Evolutionary conservation across 2,113 vertebrate species (phyloP), one percentile per base, ranked within the genome.

Genomic region (Crotophaga sulcirostris): DNA sequence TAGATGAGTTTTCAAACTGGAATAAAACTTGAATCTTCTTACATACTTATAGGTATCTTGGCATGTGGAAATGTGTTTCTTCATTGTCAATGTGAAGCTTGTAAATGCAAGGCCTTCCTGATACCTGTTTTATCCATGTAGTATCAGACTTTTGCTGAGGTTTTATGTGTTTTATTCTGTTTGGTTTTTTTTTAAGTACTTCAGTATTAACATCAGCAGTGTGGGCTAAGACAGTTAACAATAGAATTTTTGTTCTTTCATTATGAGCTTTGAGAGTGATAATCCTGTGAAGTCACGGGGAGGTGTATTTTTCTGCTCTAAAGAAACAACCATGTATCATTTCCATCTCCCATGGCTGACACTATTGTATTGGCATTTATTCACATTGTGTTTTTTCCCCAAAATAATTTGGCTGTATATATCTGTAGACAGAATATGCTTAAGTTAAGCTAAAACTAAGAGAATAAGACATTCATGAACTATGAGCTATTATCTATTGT

Each of bases 221-320:
- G 3, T 31, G 26, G 25, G 9, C 34, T 60, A 52, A 60, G 29
- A 36, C n/a, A 62, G 42, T 54, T 73, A 83, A 21, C 10, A 80
- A 47, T 45, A 63, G 58, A 33, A 7, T 29, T 67, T 79, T 74
- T 83, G 33, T 83, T 34, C 56, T 93, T 38, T 51, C 38, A 16
- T 67, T 11, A 7, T 29, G 26, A 68, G 15, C 64, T 76, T 91
- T 86, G 59, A 60, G 44, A 38, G 33, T 40, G 26, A 63, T 80
- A 74, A 77, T 33, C 15, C 24, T 62, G 11, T 66, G 29, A 62
- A 72, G 31, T 51, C 36, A 47, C 6, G 62, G 29, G 38, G 13
- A 95, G 13, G 55, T 90, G 21, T n/a, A n/a, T 42, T 90, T 88
- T 94, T 84, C 76, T 91, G 8, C 52, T 90, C 52, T 89, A 33